These are phyloP conservation scores for Carcharodon carcharias DNA, from an alignment of 2,797 vertebrate genomes.

Conservation along the genomic window DNA sequence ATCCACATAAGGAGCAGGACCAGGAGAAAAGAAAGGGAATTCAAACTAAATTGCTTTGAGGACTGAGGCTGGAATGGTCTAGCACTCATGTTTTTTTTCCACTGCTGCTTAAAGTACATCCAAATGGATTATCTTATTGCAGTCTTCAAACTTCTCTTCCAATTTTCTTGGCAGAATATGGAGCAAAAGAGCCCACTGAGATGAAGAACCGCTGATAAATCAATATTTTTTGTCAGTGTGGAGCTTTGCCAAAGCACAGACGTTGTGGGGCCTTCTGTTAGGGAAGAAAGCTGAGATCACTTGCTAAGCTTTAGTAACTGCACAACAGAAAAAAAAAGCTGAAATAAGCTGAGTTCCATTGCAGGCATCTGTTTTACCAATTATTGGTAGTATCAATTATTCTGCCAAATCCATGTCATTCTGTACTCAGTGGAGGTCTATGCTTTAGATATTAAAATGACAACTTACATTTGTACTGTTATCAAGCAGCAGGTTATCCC, in stretches of 20 bases:
- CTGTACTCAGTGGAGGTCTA: neutral
- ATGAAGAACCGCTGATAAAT: constrained; percentile 28
- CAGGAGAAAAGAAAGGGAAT: neutral
- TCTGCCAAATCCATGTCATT: neutral
- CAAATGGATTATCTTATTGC: neutral
- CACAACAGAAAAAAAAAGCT: neutral
- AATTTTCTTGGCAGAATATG: neutral
- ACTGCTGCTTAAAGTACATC: neutral
- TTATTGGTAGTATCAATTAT: neutral
- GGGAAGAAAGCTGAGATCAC: constrained; percentile 20
- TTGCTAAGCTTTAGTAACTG: neutral
- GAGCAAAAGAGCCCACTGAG: neutral
- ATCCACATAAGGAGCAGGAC: neutral
- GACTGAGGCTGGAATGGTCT: neutral
- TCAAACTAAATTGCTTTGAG: neutral
- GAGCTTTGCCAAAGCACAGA: neutral
- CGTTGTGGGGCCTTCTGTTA: neutral
- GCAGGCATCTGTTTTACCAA: neutral
- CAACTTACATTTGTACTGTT: neutral
- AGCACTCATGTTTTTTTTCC: neutral
- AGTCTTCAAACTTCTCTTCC: constrained; percentile 17
- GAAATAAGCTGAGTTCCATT: neutral
- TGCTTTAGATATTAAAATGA: neutral
- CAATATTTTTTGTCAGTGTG: neutral
- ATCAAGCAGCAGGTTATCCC: neutral